Conservation (phyloP, 2,797 vertebrate genomes). For the Mus spretus region DNA sequence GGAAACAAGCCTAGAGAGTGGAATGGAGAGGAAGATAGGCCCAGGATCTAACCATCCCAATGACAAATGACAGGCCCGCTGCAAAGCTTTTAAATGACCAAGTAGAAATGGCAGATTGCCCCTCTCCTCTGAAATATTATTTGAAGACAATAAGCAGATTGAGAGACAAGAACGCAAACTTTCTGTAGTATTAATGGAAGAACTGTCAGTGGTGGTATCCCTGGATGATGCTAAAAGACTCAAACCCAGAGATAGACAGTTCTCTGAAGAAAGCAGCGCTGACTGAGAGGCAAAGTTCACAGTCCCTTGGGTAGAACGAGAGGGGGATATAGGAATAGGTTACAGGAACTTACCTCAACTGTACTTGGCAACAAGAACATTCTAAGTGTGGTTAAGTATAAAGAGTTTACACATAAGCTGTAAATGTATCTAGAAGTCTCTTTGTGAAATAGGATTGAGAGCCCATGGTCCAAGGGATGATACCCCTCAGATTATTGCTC, state of each 20-base stretch:
- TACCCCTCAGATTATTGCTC: background rate
- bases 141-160: conserved; percentile 4
- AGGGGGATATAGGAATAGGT: fast-evolving
- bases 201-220: background rate
- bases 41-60: background rate
- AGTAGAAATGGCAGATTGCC: background rate
- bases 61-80: background rate
- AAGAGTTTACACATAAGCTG: background rate
- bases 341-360: background rate
- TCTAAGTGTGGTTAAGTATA: background rate
- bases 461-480: background rate
- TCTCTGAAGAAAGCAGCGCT: background rate
- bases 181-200: background rate
- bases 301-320: background rate
- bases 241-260: background rate
- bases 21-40: background rate
- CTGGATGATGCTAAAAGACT: conserved; percentile 5
- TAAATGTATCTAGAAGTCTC: background rate
- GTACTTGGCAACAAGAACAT: background rate
- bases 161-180: conserved; percentile 33
- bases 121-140: conserved; percentile 38
- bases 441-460: background rate
- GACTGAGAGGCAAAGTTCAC: background rate
- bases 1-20: background rate
- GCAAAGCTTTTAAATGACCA: background rate